Evolutionary conservation across 2,113 vertebrate species (phyloP), one percentile per base, ranked within the genome.

Genomic region (Nibea albiflora): DNA sequence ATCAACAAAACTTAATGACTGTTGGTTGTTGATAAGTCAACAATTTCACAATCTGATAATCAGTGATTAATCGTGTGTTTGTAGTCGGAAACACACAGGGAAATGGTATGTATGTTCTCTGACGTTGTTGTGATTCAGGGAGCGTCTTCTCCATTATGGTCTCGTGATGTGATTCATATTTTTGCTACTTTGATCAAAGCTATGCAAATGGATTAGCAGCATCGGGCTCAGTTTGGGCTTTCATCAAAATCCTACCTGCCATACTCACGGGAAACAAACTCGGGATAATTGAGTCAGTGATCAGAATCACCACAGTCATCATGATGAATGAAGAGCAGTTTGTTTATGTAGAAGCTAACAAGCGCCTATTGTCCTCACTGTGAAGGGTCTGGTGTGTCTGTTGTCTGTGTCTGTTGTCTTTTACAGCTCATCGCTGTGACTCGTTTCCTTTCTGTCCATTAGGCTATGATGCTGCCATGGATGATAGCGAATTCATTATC

Each of bases 291-390:
- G 77, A 53, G 78, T 83, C 70, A 11, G 68, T 68, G 78, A 82
- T 78, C 72, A 78, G 53, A 82, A 73, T 68, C n/a, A 14, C 44
- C 77, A 68, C 49, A 54, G 72, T 56, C 20, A 67, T 31, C 63
- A 66, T 75, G 80, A 71, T 22, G 54, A 58, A 68, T 49, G 74
- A 87, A 71, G 26, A 85, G 73, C 52, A 58, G 60, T 77, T 72
- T 70, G 35, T 85, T 81, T 80, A 20, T 85, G 65, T 76, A 60
- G 80, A 76, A 63, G 60, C 67, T 85, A 89, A 87, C 56, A 73
- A 69, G 64, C 49, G 4, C 81, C 74, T 76, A 46, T 73, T 83
- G 73, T 70, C 65, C 76, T 76, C 47, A 35, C 73, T 81, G 78
- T 76, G 64, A 57, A 52, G 52, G 56, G 42, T 57, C 42, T 68